These are phyloP conservation scores for Luidia sarsii DNA, from an alignment of 53 echinoderm and acorn worm genomes.

Conservation along the genomic window DNA sequence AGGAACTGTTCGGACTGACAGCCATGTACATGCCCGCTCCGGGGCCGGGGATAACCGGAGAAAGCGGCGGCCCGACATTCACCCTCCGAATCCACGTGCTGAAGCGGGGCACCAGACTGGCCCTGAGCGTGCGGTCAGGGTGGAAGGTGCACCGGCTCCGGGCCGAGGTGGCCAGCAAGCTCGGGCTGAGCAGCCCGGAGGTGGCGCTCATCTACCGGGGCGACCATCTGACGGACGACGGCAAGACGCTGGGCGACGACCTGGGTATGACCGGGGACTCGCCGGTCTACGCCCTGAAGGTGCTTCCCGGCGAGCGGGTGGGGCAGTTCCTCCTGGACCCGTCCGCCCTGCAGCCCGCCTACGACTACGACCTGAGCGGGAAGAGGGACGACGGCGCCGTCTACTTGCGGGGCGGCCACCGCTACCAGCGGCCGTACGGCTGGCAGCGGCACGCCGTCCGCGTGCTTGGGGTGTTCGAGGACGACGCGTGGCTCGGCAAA, in stretches of 20 bases:
- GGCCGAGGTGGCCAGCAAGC: not conserved
- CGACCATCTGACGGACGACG: not conserved
- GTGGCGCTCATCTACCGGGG: slow-evolving; percentile 11
- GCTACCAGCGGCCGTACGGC: slow-evolving; percentile 31
- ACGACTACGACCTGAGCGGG: slow-evolving; percentile 27
- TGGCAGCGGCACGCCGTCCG: slow-evolving; percentile 36
- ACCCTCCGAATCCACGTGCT: slow-evolving; percentile 1
- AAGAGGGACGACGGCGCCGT: not conserved
- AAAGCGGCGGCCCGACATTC: not conserved
- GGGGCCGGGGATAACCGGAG: not conserved
- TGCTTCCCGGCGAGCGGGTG: not conserved
- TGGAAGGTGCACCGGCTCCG: not conserved
- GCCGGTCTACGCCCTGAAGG: not conserved
- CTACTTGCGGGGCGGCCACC: slow-evolving; percentile 7
- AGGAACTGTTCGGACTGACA: slow-evolving; percentile 2
- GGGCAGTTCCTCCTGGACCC: slow-evolving; percentile 20
- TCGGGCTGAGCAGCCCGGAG: not conserved
- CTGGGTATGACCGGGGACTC: not conserved
- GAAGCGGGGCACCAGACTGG: not conserved
- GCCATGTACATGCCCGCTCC: slow-evolving; percentile 11
- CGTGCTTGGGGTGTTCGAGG: slow-evolving; percentile 28
- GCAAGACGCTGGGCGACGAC: not conserved
- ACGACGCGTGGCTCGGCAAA: slow-evolving; percentile 35
- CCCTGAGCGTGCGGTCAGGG: not conserved
- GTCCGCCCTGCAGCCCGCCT: slow-evolving; percentile 1